Evolutionary conservation across 2,797 vertebrate genomes (phyloP).

Genomic region (Momotus momota): DNA sequence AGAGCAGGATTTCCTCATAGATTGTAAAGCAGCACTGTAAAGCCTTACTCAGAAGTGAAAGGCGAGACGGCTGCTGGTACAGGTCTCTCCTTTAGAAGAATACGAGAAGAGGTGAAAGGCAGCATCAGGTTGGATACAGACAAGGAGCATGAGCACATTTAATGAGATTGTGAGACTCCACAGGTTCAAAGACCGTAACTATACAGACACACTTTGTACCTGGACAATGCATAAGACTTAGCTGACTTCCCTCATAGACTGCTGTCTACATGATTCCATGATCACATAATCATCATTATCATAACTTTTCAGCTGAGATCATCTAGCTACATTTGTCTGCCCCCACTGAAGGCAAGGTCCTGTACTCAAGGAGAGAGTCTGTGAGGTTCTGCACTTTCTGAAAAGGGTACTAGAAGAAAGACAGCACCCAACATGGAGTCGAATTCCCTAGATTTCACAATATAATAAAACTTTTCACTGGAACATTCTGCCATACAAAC

Average conservation of each 20-base stretch:
- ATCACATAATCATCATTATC: background rate
- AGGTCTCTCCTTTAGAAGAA: background rate
- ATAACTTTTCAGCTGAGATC: background rate
- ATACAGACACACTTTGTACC: background rate
- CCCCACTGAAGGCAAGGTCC: background rate
- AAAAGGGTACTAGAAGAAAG: background rate
- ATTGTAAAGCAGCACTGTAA: background rate
- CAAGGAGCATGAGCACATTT: rapidly evolving
- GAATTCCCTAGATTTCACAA: background rate
- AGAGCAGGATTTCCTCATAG: background rate
- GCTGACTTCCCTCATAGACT: background rate
- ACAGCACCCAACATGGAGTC: background rate
- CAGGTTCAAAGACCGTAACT: background rate
- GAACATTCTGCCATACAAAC: background rate
- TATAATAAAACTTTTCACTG: background rate
- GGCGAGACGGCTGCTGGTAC: background rate
- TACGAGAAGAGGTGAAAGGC: background rate
- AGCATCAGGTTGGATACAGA: background rate
- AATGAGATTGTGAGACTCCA: background rate
- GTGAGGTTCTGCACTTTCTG: background rate
- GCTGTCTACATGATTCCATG: background rate
- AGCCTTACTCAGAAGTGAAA: background rate
- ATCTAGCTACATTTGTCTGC: background rate
- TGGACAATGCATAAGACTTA: background rate
- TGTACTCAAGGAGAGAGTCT: background rate